phyloP scores from a whole-genome alignment of 2,797 vertebrate genomes.

The Moxostoma hubbsi region DNA sequence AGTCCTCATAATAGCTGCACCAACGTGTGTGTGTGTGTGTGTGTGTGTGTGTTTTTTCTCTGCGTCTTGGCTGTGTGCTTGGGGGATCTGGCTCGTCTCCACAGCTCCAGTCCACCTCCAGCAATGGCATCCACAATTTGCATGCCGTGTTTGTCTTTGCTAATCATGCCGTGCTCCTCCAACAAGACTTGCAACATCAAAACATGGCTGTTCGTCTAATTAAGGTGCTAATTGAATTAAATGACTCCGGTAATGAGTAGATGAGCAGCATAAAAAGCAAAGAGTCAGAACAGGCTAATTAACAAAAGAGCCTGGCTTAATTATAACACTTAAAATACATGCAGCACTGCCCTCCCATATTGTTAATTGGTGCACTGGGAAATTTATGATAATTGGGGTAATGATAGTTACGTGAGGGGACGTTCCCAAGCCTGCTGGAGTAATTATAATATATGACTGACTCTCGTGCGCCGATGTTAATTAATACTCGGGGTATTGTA shows the following conservation, averaged over 20 bases:
- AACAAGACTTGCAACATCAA: conserved; percentile 90
- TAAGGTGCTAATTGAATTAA: conserved; percentile 99
- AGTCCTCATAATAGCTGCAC: no score
- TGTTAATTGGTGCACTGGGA: conserved; percentile 94
- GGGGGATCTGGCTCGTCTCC: conserved; percentile 68
- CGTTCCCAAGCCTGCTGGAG: conserved; percentile 74
- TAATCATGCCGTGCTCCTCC: conserved; percentile 85
- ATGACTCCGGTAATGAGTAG: conserved; percentile 96
- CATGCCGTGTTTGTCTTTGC: conserved; percentile 92
- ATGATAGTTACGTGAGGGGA: conserved; percentile 82
- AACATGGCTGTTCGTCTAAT: conserved; percentile 98
- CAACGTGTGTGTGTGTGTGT: neutral
- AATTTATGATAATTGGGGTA: conserved; percentile 99
- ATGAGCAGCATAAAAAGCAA: conserved; percentile 96
- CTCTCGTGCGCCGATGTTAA: conserved; percentile 76
- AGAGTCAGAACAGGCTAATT: conserved; percentile 99
- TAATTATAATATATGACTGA: conserved; percentile 85
- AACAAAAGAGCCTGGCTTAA: conserved; percentile 96
- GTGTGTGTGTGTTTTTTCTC: conserved; percentile 9
- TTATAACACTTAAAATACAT: conserved; percentile 98
- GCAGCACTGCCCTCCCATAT: conserved; percentile 85
- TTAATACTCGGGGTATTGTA: conserved; percentile 71
- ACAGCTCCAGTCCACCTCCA: conserved; percentile 72
- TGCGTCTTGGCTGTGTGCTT: neutral
- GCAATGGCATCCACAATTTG: conserved; percentile 82